Evolutionary conservation across 2,888 invertebrate genomes (phyloP), one percentile per base, ranked within the genome.

Genomic region (Pristionchus entomophagus): DNA sequence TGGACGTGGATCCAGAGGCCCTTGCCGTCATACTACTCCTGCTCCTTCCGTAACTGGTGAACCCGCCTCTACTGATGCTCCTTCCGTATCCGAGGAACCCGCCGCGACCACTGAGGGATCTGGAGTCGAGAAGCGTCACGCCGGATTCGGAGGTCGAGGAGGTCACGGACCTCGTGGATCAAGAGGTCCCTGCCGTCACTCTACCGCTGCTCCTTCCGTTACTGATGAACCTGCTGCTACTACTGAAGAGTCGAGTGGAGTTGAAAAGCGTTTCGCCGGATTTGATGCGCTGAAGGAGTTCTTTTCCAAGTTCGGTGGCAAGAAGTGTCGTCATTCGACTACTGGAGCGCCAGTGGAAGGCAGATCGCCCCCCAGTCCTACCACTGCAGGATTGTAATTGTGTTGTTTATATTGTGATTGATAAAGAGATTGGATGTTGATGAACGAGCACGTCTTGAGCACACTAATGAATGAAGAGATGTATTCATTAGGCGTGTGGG

Each of bases 201-300:
- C 78, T 32, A 80, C 78, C 1, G 51, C 78, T 29, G 51, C 32
- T 6, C 26, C 49, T 1, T 32, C 78, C 22, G 32, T 51, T 10
- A 80, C 78, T 51, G 51, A 51, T 29, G 78, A 80, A 19, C 53
- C 78, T 10, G n/a, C 26, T 73, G 65, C 1, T 4, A 73, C 41
- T 12, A 80, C 78, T 32, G 78, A 51, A 29, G 78, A 51, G 17
- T 32, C 51, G 29, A n/a, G n/a, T n/a, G 78, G 78, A 32, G 10
- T 80, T 80, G 3, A 80, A 22, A 80, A 80, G 51, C 78, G 78
- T 51, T 80, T 80, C 22, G 51, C 51, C 29, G 78, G 78, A 10
- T 51, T 80, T 17, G 51, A 80, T 4, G 78, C 26, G 5, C 26
- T 80, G 22, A 49, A 51, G 51, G 78, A 53, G 51, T 51, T 80